Evolutionary conservation across 2,888 invertebrate genomes (phyloP).

Genomic region (Yponomeuta sedellus): DNA sequence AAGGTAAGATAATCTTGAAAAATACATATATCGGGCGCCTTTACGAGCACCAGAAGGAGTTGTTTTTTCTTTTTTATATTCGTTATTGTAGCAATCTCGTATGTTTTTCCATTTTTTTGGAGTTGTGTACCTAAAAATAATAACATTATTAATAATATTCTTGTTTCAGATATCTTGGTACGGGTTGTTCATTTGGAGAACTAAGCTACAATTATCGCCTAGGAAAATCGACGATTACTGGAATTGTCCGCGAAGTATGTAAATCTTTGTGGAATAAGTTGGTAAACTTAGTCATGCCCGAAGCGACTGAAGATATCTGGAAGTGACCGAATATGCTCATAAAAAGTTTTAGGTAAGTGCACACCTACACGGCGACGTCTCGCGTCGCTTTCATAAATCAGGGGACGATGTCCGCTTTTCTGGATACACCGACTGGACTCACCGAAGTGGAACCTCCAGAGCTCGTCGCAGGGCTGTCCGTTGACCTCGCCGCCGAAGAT

Average conservation of each 20-base stretch:
- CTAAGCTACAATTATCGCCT: conserved; percentile 27
- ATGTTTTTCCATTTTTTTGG: conserved; percentile 32
- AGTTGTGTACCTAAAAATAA: conserved; percentile 26
- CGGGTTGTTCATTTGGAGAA: conserved; percentile 29
- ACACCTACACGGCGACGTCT: too few relatives aligned
- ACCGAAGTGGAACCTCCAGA: conserved; percentile 92
- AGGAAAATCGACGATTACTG: too few relatives aligned
- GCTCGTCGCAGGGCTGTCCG: conserved; percentile 83
- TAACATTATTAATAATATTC: conserved; percentile 16
- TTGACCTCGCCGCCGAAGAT: conserved; percentile 87
- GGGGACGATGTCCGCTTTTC: neutral
- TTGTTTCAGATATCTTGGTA: conserved; percentile 31
- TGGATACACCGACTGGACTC: conserved; percentile 29
- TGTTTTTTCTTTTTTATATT: conserved; percentile 26
- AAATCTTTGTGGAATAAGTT: too few relatives aligned
- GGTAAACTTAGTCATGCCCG: too few relatives aligned
- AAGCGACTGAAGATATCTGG: conserved; percentile 28
- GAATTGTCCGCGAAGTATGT: too few relatives aligned
- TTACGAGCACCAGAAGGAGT: conserved; percentile 28
- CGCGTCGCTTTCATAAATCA: too few relatives aligned
- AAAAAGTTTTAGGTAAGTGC: too few relatives aligned
- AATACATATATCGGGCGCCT: conserved; percentile 30
- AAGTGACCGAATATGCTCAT: conserved; percentile 1
- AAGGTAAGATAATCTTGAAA: conserved; percentile 31
- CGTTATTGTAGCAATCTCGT: conserved; percentile 29